Percentiles rank a stretch among this genome's conserved stretches.
Evolutionary conservation across 2,797 vertebrate species (phyloP).

Genomic region (Gambelia wislizenii): DNA sequence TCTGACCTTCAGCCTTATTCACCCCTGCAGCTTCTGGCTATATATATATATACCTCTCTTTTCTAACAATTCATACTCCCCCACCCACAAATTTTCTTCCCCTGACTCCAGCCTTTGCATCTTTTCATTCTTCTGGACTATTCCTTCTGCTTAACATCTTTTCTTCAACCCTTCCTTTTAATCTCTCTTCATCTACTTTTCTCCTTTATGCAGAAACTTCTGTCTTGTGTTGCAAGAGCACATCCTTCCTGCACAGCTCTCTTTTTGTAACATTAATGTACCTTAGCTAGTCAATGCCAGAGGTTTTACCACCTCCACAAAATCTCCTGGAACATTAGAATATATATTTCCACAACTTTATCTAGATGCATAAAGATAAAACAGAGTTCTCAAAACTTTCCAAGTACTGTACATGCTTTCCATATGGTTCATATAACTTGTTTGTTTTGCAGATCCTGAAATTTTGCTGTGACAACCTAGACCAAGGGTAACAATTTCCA

Average conservation of each 20-base stretch:
- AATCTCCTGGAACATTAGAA: not conserved
- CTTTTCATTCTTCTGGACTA: constrained; percentile 1
- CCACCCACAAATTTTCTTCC: not conserved
- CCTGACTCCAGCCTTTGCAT: not conserved
- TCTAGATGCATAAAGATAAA: not conserved
- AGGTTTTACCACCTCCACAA: not conserved
- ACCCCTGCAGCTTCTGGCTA: not conserved
- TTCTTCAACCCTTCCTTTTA: not conserved
- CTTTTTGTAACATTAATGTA: not conserved
- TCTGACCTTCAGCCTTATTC: not conserved
- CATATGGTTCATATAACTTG: not conserved
- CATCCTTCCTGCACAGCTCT: not conserved
- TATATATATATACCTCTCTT: not conserved
- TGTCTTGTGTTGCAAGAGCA: not conserved
- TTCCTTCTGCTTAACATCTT: not conserved
- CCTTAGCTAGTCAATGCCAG: not conserved
- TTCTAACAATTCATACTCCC: not conserved
- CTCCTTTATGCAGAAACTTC: not conserved
- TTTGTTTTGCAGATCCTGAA: not conserved
- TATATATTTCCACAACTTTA: not conserved
- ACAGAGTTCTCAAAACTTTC: not conserved
- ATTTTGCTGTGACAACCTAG: not conserved
- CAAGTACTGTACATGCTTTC: not conserved
- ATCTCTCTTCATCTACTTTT: not conserved
- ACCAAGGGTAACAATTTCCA: not conserved